Base-by-base conservation (phyloP, 1,140 invertebrate species). In the Octopus sinensis region DNA sequence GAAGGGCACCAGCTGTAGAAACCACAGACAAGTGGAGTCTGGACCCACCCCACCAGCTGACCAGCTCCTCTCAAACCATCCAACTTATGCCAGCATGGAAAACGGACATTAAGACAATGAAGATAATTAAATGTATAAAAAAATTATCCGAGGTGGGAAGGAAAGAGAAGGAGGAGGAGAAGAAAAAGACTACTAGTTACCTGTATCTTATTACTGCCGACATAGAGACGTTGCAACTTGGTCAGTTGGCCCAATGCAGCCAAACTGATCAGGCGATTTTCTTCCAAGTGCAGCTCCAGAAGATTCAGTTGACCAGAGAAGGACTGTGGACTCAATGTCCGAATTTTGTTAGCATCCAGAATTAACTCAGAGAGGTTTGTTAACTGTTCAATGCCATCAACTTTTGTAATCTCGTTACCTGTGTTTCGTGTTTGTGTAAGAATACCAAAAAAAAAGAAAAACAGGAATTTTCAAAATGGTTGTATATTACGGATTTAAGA, bases 341-440 rank as follows among this genome's bases (percentile, higher is more conserved):
- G 90, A 76, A 91, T 90, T 83, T 89, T 91, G 83, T 91, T 91
- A 78, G 88, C 86, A 79, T 91, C 90, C n/a, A 91, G 84, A 23
- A 91, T 90, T 7, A 91, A 85, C 82, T 91, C 90, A 79, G 88
- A 71, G n/a, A 91, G 81, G 83, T 90, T 87, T 79, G 88, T 86
- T 17, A 91, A 83, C 17, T 85, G 84, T 54, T 91, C 90, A 52
- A 91, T 81, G 52, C 90, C 90, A 83, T 91, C 90, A 9, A 91
- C 86, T 83, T 88, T 90, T 4, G 82, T 82, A 52, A 91, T 90
- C 79, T 91, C 90, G 85, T 91, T 91, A 53, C 90, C 90, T 90
- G 83, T 53, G 79, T 78, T 43, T 43, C 3, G 30, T 43, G 0
- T 43, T 43, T 43, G 30, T 43, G 30, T 3, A 43, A 73, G 30